phyloP scores from a whole-genome alignment of 2,113 vertebrate species.

The Crypturellus undulatus region DNA sequence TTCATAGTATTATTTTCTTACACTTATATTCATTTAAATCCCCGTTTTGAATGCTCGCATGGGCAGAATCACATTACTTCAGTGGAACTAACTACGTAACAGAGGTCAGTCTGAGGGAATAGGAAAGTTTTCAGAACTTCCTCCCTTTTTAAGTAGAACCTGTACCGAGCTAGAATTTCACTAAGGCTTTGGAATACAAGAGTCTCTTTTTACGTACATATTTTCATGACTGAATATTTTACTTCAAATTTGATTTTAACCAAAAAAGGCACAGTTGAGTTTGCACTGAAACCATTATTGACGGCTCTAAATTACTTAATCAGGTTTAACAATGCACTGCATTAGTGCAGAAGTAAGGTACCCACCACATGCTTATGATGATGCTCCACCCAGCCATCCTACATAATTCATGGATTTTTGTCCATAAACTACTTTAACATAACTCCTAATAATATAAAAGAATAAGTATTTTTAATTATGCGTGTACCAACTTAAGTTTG shows the following conservation, averaged over 20 bases:
- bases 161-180: rapidly evolving
- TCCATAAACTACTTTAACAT: neutral
- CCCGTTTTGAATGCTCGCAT: neutral
- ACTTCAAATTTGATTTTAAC: neutral
- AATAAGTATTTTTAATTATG: neutral
- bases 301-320: neutral
- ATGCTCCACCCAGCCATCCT: neutral
- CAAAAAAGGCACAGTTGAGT: neutral
- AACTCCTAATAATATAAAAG: neutral
- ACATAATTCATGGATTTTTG: neutral
- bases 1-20: neutral
- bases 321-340: neutral
- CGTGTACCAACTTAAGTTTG: neutral
- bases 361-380: neutral
- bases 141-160: neutral
- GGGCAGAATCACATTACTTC: neutral
- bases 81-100: neutral
- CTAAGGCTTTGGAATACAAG: neutral
- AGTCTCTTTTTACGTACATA: neutral
- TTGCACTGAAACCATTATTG: neutral
- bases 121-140: neutral
- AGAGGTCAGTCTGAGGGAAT: neutral
- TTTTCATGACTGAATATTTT: neutral
- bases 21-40: neutral
- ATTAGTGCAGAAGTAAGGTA: neutral